Evolutionary conservation across 1,140 invertebrate genomes (phyloP).

Genomic region (Portunus trituberculatus): DNA sequence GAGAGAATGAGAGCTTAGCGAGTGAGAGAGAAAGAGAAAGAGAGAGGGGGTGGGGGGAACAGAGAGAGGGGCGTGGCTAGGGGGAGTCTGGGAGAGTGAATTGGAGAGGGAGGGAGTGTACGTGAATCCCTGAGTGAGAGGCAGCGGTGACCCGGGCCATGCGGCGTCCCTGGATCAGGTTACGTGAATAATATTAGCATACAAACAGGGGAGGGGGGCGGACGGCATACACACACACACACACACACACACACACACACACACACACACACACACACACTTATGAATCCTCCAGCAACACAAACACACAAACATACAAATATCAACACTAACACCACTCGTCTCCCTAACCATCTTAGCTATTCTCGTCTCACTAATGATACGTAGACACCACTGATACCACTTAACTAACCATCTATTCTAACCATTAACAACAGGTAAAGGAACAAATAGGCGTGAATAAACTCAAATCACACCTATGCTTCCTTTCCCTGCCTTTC

Average conservation of each 20-base stretch:
- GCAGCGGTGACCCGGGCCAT: constrained; percentile 26
- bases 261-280: constrained; percentile 10
- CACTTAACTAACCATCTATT: neutral
- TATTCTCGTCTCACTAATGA: too few relatives aligned
- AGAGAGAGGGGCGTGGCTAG: neutral
- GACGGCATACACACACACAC: constrained; percentile 32
- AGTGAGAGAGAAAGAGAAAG: constrained; percentile 3
- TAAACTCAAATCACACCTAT: neutral
- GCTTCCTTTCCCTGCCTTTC: neutral
- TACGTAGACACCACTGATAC: too few relatives aligned
- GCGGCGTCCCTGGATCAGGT: constrained; percentile 43
- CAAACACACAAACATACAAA: too few relatives aligned
- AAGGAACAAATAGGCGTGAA: neutral
- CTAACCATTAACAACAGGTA: neutral
- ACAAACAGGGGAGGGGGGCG: constrained; percentile 51
- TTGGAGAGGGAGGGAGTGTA: neutral
- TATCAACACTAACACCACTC: neutral
- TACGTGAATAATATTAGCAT: constrained; percentile 69
- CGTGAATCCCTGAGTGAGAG: neutral
- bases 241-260: constrained; percentile 37
- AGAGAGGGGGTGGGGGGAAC: neutral
- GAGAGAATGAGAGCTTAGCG: neutral
- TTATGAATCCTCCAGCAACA: neutral
- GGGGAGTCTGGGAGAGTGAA: neutral
- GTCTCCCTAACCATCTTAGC: too few relatives aligned